Conservation (phyloP, 2,113 vertebrate genomes). For the Pyxicephalus adspersus region DNA sequence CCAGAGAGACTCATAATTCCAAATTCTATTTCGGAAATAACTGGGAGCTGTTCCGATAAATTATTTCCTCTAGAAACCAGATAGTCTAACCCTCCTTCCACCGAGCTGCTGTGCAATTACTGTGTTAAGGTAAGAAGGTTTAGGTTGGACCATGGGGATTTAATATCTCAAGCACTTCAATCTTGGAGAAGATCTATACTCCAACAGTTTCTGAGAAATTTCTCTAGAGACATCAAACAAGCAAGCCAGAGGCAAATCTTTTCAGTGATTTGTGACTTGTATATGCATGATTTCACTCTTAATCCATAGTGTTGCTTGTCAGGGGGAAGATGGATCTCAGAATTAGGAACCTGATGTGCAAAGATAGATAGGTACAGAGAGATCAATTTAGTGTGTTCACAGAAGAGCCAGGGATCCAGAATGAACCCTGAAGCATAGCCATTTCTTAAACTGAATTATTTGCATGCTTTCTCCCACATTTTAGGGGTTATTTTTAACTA, state of each 20-base stretch:
- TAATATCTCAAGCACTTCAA: conserved; percentile 36
- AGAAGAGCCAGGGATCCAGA: conserved; percentile 54
- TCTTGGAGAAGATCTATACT: conserved; percentile 52
- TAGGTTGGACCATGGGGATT: conserved; percentile 51
- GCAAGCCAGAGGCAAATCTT: conserved; percentile 46
- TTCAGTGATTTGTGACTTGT: conserved; percentile 46
- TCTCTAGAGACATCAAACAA: conserved; percentile 55
- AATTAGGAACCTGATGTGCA: conserved; percentile 58
- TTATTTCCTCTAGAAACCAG: conserved; percentile 58
- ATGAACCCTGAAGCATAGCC: conserved; percentile 21
- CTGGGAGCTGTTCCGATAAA: conserved; percentile 37
- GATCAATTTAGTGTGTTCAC: conserved; percentile 52
- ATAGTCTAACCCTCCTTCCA: conserved; percentile 53
- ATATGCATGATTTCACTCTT: conserved; percentile 61
- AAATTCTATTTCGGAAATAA: conserved; percentile 57
- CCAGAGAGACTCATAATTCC: conserved; percentile 36
- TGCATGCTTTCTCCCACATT: not conserved
- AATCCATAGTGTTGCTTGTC: conserved; percentile 41
- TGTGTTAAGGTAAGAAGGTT: conserved; percentile 37
- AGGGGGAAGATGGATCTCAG: conserved; percentile 58
- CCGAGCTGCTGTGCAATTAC: conserved; percentile 37
- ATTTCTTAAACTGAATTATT: not conserved
- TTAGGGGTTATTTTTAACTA: no score
- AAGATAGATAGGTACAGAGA: conserved; percentile 54
- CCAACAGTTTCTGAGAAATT: conserved; percentile 53